These are phyloP conservation scores for Carassius gibelio DNA, from an alignment of 2,113 vertebrate genomes.

Conservation along the genomic window DNA sequence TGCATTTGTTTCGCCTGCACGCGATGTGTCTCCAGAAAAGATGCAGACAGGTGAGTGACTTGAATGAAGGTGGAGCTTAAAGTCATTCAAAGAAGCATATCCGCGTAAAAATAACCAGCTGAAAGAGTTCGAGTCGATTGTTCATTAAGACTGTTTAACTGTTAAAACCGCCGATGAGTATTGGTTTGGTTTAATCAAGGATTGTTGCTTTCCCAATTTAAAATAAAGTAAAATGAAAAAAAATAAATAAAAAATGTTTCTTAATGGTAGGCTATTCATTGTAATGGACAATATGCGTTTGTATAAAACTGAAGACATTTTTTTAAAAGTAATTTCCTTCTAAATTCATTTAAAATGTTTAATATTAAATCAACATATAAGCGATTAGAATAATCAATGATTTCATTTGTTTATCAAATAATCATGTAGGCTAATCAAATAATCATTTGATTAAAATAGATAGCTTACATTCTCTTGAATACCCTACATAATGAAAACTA, in stretches of 20 bases:
- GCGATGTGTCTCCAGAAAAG: neutral
- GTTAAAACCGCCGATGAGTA: neutral
- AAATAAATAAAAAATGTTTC: too few species aligned
- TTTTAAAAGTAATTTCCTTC: neutral
- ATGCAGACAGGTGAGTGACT: neutral
- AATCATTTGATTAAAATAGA: too few species aligned
- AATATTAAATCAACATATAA: neutral
- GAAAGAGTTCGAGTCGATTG: neutral
- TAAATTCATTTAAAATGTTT: too few species aligned
- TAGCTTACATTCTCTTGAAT: too few species aligned
- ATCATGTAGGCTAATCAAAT: too few species aligned
- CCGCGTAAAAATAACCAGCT: neutral
- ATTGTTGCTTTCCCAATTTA: neutral
- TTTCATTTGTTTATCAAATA: too few species aligned
- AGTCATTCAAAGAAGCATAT: neutral
- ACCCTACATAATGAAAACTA: too few species aligned
- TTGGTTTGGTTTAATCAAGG: neutral
- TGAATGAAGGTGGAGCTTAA: slow-evolving; percentile 1
- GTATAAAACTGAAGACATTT: neutral
- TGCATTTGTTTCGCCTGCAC: neutral
- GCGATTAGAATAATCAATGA: neutral
- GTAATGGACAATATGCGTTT: neutral
- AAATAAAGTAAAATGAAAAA: neutral
- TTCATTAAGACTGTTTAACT: neutral
- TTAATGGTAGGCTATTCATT: neutral